phyloP scores from a whole-genome alignment of 1,140 invertebrate genomes.

The Drosophila lini region DNA sequence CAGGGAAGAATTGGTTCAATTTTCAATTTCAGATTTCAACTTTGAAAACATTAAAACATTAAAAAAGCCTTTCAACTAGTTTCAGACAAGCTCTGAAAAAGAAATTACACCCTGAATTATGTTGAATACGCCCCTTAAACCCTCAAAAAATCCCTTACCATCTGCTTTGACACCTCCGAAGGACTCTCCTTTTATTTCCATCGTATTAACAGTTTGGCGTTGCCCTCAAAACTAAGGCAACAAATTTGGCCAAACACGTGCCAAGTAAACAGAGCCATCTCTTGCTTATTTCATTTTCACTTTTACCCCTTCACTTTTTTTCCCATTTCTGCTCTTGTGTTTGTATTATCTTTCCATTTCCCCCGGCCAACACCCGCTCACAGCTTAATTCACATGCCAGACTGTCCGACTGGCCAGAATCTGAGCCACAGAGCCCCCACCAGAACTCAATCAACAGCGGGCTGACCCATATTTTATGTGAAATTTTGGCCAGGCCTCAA shows the following conservation, averaged over 20 bases:
- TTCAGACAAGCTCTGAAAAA: not conserved
- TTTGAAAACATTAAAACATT: no score
- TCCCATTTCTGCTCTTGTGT: constrained; percentile 1
- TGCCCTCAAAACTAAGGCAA: constrained; percentile 31
- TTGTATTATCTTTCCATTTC: constrained; percentile 34
- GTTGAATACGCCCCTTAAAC: not conserved
- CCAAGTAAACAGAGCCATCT: constrained; percentile 27
- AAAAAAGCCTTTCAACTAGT: no score
- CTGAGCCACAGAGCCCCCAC: constrained; percentile 23
- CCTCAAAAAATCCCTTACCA: not conserved
- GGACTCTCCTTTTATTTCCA: not conserved
- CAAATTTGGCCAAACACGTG: constrained; percentile 46
- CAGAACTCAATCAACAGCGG: constrained; percentile 71
- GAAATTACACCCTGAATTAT: no score
- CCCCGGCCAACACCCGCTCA: constrained; percentile 10
- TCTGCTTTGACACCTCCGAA: not conserved
- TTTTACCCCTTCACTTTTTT: constrained; percentile 22
- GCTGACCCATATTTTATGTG: constrained; percentile 73
- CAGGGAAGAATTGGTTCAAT: constrained; percentile 2
- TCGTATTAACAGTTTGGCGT: constrained; percentile 4
- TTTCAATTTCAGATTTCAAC: not conserved
- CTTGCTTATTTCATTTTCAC: constrained; percentile 56
- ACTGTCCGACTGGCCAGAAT: constrained; percentile 30
- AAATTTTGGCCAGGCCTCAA: constrained; percentile 60
- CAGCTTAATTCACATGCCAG: constrained; percentile 55